A percentile compares a stretch with the other conserved stretches of the same genome.
Evolutionary conservation across 2,888 invertebrate genomes (phyloP).

Genomic region (Amphipoea oculea): DNA sequence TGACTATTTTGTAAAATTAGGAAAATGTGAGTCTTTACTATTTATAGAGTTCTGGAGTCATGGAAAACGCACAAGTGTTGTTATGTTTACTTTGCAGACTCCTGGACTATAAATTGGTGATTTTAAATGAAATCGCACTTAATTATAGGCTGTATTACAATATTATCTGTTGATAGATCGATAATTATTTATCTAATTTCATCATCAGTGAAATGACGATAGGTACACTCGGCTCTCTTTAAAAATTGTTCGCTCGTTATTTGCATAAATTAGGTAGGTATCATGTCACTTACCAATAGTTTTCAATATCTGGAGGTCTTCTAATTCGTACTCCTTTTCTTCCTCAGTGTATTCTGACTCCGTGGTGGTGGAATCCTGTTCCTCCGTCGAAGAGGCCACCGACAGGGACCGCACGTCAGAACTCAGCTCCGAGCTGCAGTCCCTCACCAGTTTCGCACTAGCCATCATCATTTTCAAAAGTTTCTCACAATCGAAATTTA

Average conservation of each 20-base stretch:
- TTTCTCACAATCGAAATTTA: conserved; percentile 55
- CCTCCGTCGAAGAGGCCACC: conserved; percentile 89
- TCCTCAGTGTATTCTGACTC: conserved; percentile 91
- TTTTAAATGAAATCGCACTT: conserved; percentile 1
- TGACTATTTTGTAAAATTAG: conserved; percentile 70
- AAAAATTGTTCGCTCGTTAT: neutral
- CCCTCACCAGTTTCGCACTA: conserved; percentile 89
- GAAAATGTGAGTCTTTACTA: conserved; percentile 63
- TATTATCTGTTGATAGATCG: conserved; percentile 21
- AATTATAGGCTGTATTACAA: neutral
- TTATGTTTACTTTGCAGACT: conserved; percentile 23
- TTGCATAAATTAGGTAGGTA: neutral
- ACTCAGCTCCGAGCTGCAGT: conserved; percentile 89
- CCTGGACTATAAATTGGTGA: neutral
- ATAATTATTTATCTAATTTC: conserved; percentile 13
- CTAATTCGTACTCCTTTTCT: conserved; percentile 92
- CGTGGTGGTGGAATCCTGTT: conserved; percentile 89
- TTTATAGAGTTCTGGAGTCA: conserved; percentile 61
- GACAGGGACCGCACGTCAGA: conserved; percentile 88
- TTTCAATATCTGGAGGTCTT: conserved; percentile 96
- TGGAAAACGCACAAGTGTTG: conserved; percentile 35
- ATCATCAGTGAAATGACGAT: conserved; percentile 4
- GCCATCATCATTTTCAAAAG: conserved; percentile 88
- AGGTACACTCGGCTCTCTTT: neutral
- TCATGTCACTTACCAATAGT: conserved; percentile 94